Base-by-base conservation (phyloP, 2,888 invertebrate species). In the Meiosimyza decipiens region DNA sequence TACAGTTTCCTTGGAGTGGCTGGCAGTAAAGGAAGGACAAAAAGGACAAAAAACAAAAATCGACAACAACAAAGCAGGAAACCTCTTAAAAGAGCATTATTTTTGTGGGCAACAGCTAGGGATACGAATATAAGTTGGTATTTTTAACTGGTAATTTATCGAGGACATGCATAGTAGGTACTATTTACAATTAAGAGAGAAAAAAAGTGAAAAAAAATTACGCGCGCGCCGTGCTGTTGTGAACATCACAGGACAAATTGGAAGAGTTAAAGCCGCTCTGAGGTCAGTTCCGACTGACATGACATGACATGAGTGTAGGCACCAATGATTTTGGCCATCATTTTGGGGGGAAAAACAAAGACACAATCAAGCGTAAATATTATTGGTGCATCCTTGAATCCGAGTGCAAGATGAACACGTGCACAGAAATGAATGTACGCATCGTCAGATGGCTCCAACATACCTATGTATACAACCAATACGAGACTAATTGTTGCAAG, bases 381-480 rank as follows among this genome's bases (percentile, higher is more conserved):
- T 64, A 51, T 22, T 28, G 33, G 40, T 18, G 28, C 18, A 16
- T 52, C 55, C 57, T 49, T 54, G 33, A 40, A 16, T 22, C 51
- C 51, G 49, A 33, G 52, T 59, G 18, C 18, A 28, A 15, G 67
- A 57, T 63, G 71, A 74, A 78, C 79, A 79, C 79, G 78, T 78
- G 78, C 73, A 77, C 76, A 75, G 73, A 73, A 65, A 51, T 16
- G 55, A 73, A 75, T 9, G 28, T 3, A 74, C 77, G 76, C 73
- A 28, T 75, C 75, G 76, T 75, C 77, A 78, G 78, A 74, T 77
- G 77, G 76, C 71, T 49, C 18, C 64, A 33, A n/a, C 40, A 40
- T 40, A 28, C 28, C 28, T 4, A 28, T 28, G 28, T 28, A 40
- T 9, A 40, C 9, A 40, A 9, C 40, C 40, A 40, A 40, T 40